phyloP scores from a whole-genome alignment of 2,797 vertebrate genomes.

The Clarias fuscus region DNA sequence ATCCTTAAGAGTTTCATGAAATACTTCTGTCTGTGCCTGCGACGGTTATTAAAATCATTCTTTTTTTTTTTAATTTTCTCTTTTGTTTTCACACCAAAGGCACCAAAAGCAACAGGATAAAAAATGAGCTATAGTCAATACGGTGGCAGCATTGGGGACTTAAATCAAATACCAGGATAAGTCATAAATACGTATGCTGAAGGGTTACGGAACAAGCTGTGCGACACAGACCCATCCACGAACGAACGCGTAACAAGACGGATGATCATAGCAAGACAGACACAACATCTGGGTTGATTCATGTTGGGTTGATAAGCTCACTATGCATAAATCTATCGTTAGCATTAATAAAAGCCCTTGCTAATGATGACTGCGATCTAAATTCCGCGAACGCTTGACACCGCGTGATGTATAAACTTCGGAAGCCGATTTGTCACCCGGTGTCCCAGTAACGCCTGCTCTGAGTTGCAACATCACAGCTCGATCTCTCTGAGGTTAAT shows the following conservation, averaged over 20 bases:
- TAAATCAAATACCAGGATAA: slow-evolving; percentile 18
- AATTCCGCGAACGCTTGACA: slow-evolving; percentile 9
- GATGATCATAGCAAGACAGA: neutral
- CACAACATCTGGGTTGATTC: slow-evolving; percentile 16
- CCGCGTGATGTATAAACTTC: slow-evolving; percentile 38
- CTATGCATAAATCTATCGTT: slow-evolving; percentile 26
- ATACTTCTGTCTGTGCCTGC: neutral
- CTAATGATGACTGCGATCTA: slow-evolving; percentile 30
- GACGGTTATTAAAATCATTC: slow-evolving; percentile 2
- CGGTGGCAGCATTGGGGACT: neutral
- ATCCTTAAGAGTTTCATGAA: slow-evolving; percentile 12
- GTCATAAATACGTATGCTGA: neutral
- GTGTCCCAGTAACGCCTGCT: slow-evolving; percentile 33
- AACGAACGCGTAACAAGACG: slow-evolving; percentile 11
- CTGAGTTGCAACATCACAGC: slow-evolving; percentile 31
- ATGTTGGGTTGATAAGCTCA: slow-evolving; percentile 2
- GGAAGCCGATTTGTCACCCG: slow-evolving; percentile 29
- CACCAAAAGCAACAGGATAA: neutral
- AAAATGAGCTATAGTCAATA: neutral
- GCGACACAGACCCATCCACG: neutral
- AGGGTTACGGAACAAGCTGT: neutral
- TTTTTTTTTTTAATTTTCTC: neutral
- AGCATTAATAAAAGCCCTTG: slow-evolving; percentile 18
- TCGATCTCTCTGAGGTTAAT: slow-evolving; percentile 55
- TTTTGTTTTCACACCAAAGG: neutral